Evolutionary conservation across 2,888 invertebrate species (phyloP), one percentile per base, ranked within the genome.

Genomic region (Platycnemis pennipes): DNA sequence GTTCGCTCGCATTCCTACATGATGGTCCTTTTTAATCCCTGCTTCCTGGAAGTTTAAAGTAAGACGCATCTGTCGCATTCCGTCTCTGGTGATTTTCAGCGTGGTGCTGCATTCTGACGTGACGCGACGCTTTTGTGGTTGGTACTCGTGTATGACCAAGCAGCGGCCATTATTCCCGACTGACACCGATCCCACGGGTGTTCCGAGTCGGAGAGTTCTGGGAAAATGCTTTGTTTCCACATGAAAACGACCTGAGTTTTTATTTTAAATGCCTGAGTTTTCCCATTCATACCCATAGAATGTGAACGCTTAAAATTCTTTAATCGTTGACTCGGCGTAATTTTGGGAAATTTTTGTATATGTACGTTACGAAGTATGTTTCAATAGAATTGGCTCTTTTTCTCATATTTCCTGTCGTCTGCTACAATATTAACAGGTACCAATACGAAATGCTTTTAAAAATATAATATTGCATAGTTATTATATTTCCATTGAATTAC

Each of bases 131-230:
- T 26, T 77, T 13, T 16, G 77, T 77, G 8, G 63, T 63, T 26
- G 2, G 22, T 63, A 2, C n/a, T 63, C 26, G 22, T 63, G 63
- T 1, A 63, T 63, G 22, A 26, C 26, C 63, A 19, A 53, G 53
- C 31, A 42, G 44, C 63, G 91, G n/a, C 91, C 44, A 69, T 89
- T 89, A 42, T 91, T 91, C 91, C 44, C 63, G 26, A 44, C 63
- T 63, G 91, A 91, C 91, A 91, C 91, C 63, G 69, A 91, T 91
- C 91, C 44, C 91, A 91, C 91, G 91, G 63, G 91, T 42, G 63
- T 42, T 56, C 26, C 42, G 26, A 56, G 7, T 77, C n/a, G 77
- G 69, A 56, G 44, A 26, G 44, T 56, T 42, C 91, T 91, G 91
- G 42, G 63, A n/a, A 63, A 91, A 91, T 44, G 63, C 13, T 63